Evolutionary conservation across 2,797 vertebrate genomes (phyloP), one percentile per base, ranked within the genome.

Genomic region (Pachyuromys duprasi): DNA sequence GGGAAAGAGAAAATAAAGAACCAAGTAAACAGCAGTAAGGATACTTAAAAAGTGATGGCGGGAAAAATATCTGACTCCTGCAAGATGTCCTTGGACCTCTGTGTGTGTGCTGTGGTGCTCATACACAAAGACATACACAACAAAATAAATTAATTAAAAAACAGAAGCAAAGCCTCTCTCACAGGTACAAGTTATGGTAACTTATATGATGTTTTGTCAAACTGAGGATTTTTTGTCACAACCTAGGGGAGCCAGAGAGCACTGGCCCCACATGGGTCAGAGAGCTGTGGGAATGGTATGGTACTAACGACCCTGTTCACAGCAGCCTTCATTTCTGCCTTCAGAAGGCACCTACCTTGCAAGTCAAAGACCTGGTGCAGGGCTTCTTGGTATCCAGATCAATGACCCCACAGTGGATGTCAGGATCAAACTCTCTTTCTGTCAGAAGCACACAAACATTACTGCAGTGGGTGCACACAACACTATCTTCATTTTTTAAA

Each of bases 361-460:
- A 99, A 98, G 99, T 99, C 98, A 99, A 99, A 98, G 99, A 99
- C 99, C 99, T 99, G 98, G 99, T 99, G 99, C 99, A 99, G 98
- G 99, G 99, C 99, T 99, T 99, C 98, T 99, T 99, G 98, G 99
- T 99, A 95, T 99, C 99, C 95, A 99, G 98, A 98, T 99, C 99
- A 98, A 99, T 96, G 97, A 99, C 99, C 91, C 99, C 99, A 99
- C 99, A 99, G 98, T 99, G 99, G 98, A 99, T 98, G 98, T 99
- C 99, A 98, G 99, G 99, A 98, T 99, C 99, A 98, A 99, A 99
- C 98, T 99, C 99, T 95, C 99, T 99, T 98, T 99, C 99, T 99
- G 97, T 95, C 83, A 98, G 98, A 98, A 87, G 70, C 18, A 97
- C 75, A 97, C 33, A 89, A 93, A 93, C 69, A 93, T 96, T 95